Evolutionary conservation across 2,888 invertebrate species (phyloP), one percentile per base, ranked within the genome.

Genomic region (Tolmerus cingulatus): DNA sequence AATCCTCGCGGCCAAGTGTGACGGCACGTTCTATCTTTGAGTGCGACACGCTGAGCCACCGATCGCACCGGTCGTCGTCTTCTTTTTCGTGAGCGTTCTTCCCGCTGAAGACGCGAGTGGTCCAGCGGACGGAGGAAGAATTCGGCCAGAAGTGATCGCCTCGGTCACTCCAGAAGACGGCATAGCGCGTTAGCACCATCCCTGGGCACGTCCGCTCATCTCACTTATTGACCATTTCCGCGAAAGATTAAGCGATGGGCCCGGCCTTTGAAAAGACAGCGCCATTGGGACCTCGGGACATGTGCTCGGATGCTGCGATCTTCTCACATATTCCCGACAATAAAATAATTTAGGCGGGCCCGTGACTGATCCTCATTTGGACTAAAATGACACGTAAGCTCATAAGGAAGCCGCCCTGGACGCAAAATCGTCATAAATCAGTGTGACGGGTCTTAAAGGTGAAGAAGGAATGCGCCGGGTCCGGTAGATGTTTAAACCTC

Each of bases 361-460:
- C 66, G 57, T 82, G 82, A 82, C 82, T 57, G 82, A 82, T 82
- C 82, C 82, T 55, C 82, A 37, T 66, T 82, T 82, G 82, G 37
- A 82, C 82, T 82, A 34, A 57, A 82, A 66, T 82, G 82, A 82
- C 82, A 82, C 82, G 82, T 37, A 82, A 82, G 57, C 82, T 82
- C 66, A 82, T 82, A 82, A 34, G 82, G 82, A 57, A 82, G 57
- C 66, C 82, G 82, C 82, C 66, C 1, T 82, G 82, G 37, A 57
- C 57, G 57, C 57, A 82, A 66, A 55, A 34, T 66, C 57, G 37
- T 66, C 82, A 82, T 82, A 82, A 82, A 82, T 82, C 57, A 82
- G 82, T 37, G 57, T 66, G 82, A 57, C 55, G n/a, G 46, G 79
- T 66, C 27, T 66, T 66, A 66, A 55, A 51, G 51, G 79, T 43